These are phyloP conservation scores for Pandemis cinnamomeana DNA, from an alignment of 2,888 invertebrate species.

Conservation along the genomic window DNA sequence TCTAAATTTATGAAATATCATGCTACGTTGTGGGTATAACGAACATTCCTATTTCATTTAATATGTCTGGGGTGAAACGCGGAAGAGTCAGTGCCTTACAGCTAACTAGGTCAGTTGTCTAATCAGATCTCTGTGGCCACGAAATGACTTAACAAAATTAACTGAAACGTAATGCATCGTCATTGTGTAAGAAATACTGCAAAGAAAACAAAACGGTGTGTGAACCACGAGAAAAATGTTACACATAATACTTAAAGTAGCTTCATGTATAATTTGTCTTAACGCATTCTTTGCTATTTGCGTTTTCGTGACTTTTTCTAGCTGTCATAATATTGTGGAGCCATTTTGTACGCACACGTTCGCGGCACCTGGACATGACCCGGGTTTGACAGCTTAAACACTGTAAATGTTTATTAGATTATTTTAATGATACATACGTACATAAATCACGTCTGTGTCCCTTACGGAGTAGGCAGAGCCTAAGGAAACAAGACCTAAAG, in stretches of 20 bases:
- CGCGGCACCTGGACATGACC: too few species aligned
- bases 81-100: constrained; percentile 8
- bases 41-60: constrained; percentile 16
- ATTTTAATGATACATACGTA: too few species aligned
- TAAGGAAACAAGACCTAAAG: too few species aligned
- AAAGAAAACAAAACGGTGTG: background rate
- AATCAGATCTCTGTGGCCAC: constrained; percentile 35
- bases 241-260: background rate
- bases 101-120: constrained; percentile 40
- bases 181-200: constrained; percentile 10
- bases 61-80: constrained; percentile 9
- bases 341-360: too few species aligned
- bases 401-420: too few species aligned
- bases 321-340: too few species aligned
- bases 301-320: too few species aligned
- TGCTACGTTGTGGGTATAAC: constrained; percentile 7
- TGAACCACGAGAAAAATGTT: background rate
- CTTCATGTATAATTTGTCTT: too few species aligned
- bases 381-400: too few species aligned
- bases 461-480: too few species aligned
- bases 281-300: too few species aligned
- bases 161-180: constrained; percentile 29
- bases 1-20: constrained; percentile 15
- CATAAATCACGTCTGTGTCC: too few species aligned
- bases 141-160: constrained; percentile 36